Conservation (phyloP, 2,797 vertebrate genomes). For the Lateolabrax maculatus region DNA sequence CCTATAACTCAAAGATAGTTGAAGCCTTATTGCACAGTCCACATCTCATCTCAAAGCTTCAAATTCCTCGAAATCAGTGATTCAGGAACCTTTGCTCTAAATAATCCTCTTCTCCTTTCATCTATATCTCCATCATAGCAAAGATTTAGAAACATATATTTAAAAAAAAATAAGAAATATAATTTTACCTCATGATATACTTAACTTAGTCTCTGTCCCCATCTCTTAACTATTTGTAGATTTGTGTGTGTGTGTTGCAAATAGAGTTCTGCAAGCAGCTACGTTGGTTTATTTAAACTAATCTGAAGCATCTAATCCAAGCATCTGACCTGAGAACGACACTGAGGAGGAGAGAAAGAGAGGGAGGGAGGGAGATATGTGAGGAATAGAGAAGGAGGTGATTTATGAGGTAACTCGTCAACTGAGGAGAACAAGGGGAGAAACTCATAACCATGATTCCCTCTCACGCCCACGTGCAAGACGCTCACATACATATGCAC, state of each 20-base stretch:
- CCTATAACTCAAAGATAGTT: constrained; percentile 25
- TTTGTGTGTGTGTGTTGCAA: constrained; percentile 9
- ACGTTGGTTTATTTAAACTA: constrained; percentile 59
- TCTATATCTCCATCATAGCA: neutral
- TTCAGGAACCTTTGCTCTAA: no score
- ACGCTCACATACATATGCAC: constrained; percentile 5
- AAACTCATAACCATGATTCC: constrained; percentile 65
- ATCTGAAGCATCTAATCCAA: constrained; percentile 52
- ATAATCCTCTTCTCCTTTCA: neutral
- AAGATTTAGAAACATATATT: neutral
- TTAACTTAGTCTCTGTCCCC: no score
- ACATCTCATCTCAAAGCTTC: neutral
- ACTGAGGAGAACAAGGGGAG: constrained; percentile 60
- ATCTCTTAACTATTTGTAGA: neutral
- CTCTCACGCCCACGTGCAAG: constrained; percentile 45
- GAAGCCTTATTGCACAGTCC: constrained; percentile 11
- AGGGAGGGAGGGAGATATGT: constrained; percentile 18
- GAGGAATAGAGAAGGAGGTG: constrained; percentile 41
- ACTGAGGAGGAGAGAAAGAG: constrained; percentile 29
- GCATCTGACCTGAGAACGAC: constrained; percentile 58
- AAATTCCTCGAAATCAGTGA: no score
- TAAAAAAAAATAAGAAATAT: neutral
- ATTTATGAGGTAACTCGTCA: constrained; percentile 68
- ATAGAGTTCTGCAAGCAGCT: constrained; percentile 35
- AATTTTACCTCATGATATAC: no score